Conservation (phyloP, 2,888 invertebrate genomes). For the Drosophila conformis region DNA sequence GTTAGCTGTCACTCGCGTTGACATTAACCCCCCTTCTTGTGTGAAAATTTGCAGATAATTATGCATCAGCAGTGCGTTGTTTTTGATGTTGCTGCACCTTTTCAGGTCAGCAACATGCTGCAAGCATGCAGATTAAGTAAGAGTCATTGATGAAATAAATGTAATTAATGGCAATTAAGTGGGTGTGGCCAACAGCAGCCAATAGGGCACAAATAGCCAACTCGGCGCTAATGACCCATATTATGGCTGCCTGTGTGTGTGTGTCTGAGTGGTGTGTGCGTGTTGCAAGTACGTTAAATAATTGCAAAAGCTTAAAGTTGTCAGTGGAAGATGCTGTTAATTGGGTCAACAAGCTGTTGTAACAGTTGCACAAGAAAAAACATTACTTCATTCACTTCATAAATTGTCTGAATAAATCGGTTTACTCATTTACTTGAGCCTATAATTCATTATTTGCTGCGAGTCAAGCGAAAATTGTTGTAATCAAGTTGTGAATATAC, state of each 20-base stretch:
- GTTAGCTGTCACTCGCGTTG: constrained; percentile 31
- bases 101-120: constrained; percentile 20
- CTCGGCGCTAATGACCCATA: constrained; percentile 70
- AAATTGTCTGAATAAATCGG: constrained; percentile 15
- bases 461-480: background rate
- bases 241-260: constrained; percentile 32
- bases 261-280: constrained; percentile 1
- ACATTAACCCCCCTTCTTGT: constrained; percentile 15
- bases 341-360: constrained; percentile 34
- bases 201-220: constrained; percentile 26
- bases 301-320: constrained; percentile 57
- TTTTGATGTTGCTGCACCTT: constrained; percentile 21
- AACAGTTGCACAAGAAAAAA: background rate
- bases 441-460: constrained; percentile 17
- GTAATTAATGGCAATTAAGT: constrained; percentile 61
- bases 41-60: constrained; percentile 61
- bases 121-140: constrained; percentile 54
- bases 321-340: constrained; percentile 38
- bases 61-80: constrained; percentile 33
- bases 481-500: background rate
- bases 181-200: constrained; percentile 45
- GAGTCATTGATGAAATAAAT: constrained; percentile 50
- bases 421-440: background rate
- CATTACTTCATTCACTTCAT: constrained; percentile 10
- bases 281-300: constrained; percentile 45